Evolutionary conservation across 2,113 vertebrate species (phyloP), one percentile per base, ranked within the genome.

Genomic region (Pandion haliaetus): DNA sequence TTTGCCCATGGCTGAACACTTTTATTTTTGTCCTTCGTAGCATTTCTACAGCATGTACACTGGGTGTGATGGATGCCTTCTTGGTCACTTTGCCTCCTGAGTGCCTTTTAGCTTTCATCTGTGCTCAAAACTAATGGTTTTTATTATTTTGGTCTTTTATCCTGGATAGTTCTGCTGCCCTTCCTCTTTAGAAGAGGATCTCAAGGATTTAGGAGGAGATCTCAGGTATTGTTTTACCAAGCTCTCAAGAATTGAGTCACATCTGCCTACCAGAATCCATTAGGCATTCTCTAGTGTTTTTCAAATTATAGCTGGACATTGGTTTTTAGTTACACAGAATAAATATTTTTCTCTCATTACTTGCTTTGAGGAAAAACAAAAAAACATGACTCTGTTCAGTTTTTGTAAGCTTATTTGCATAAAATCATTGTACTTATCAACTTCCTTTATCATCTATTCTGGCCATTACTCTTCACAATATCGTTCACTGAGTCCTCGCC

Each of bases 21-120:
- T 95, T 47, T 78, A 87, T 79, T 94, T 97, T 95, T 93, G 73
- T 67, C 73, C 65, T 91, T 84, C 73, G 49, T 89, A 88, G 65
- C 3, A 88, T 97, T 86, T 96, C 74, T 87, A 23, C 69, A 63
- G 47, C 72, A 47, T 13, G n/a, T 70, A 65, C 5, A 1, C 55
- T 57, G 65, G 18, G 5, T 61, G 74, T 95, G 94, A 96, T 61
- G 66, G 47, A 97, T 97, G 81, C 62, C 38, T 67, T 36, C 77
- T 71, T 36, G 45, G 57, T 76, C 66, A 45, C 57, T 71, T 32
- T 85, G 81, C 66, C 52, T 93, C 77, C 66, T 40, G 57, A 97
- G 65, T 91, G 61, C 84, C 72, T 93, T 79, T 93, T 72, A 90
- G 78, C 42, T 93, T 85, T 70, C 62, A 82, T 96, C 78, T 90